These are phyloP conservation scores for Excalfactoria chinensis DNA, from an alignment of 2,113 vertebrate genomes.

Conservation along the genomic window DNA sequence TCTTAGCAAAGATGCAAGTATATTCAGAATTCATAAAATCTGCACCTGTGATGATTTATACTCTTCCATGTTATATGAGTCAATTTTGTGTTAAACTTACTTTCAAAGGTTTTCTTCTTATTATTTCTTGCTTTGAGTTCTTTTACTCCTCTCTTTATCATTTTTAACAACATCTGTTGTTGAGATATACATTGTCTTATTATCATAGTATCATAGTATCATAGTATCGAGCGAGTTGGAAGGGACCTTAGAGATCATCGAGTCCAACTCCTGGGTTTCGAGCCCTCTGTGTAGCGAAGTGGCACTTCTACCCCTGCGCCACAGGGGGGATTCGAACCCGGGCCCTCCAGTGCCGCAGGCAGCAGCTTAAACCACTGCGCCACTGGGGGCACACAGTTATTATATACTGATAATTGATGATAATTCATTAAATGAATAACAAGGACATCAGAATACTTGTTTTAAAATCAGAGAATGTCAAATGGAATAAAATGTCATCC, in stretches of 20 bases:
- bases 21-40: background rate
- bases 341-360: too few species aligned
- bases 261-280: too few species aligned
- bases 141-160: background rate
- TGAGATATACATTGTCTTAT: background rate
- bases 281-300: too few species aligned
- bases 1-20: background rate
- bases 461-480: background rate
- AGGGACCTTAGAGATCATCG: too few species aligned
- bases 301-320: too few species aligned
- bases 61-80: background rate
- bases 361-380: too few species aligned
- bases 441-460: background rate
- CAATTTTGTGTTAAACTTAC: background rate
- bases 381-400: too few species aligned
- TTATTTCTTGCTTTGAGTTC: background rate
- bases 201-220: too few species aligned
- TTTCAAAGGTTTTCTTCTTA: background rate
- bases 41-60: background rate
- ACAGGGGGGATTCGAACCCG: too few species aligned
- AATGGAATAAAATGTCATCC: background rate
- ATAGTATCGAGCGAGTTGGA: too few species aligned
- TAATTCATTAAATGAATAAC: background rate
- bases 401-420: background rate
- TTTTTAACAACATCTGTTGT: background rate